Base-by-base conservation (phyloP, 2,113 vertebrate species). In the Gallinago media region DNA sequence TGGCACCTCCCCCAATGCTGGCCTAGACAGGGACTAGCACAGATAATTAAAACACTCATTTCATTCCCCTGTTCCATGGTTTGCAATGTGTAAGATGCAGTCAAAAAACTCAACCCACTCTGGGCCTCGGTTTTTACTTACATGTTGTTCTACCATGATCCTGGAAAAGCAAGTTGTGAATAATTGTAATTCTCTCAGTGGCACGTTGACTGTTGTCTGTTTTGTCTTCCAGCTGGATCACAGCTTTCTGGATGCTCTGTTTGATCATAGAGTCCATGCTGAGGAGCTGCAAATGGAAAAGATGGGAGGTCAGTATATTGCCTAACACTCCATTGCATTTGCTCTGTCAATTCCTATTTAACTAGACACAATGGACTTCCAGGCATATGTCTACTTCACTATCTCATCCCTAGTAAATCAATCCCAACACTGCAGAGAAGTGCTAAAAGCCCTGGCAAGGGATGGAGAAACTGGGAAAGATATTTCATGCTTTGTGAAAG, bases 161-260 rank as follows among this genome's bases (percentile, higher is more conserved):
- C 9, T 59, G 62, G 54, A 68, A 82, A 89, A 96, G 76, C 74
- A 94, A 82, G 59, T 75, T 84, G 26, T 90, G 74, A 42, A 96
- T 78, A n/a, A 96, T 95, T 21, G 63, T 31, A 32, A 96, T 91
- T 70, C 93, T 92, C 52, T 77, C 25, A 67, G 46, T 95, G 52
- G 93, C 89, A 85, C 86, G 91, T 7, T 27, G 29, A 44, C 46
- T 85, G 38, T 97, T 97, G 76, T 94, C 85, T 62, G 7, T 8
- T 84, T 96, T 97, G 70, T 97, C 96, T 36, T 88, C 81, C 47
- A 97, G 75, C 55, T 94, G 77, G 44, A 96, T 61, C 70, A 95
- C 92, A 15, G 91, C 95, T 77, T 96, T 97, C 56, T 96, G 96
- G 75, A 97, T 72, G 63, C 91, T 95, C 71, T 92, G 66, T 88